These are phyloP conservation scores for Capromys pilorides DNA, from an alignment of 2,797 vertebrate species.

Conservation along the genomic window DNA sequence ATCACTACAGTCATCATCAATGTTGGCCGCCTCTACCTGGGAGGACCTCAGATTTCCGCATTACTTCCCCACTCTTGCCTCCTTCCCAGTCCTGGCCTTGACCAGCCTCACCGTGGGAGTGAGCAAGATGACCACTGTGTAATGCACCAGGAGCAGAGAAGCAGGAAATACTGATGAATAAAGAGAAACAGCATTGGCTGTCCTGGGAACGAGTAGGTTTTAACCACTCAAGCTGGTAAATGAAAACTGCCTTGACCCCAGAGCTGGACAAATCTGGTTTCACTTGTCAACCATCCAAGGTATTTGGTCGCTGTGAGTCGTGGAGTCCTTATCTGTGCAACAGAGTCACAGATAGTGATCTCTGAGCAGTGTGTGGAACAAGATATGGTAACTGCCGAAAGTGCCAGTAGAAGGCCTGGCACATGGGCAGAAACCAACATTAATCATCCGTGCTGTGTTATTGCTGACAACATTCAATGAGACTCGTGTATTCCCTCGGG, in stretches of 20 bases:
- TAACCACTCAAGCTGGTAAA: not conserved
- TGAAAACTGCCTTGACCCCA: not conserved
- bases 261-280: slow-evolving; percentile 4
- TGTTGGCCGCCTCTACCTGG: not conserved
- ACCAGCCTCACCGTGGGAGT: not conserved
- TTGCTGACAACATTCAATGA: not conserved
- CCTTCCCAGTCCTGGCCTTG: not conserved
- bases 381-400: not conserved
- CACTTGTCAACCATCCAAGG: not conserved
- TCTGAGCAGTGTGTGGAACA: not conserved
- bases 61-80: not conserved
- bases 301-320: not conserved
- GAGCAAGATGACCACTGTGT: too few species aligned
- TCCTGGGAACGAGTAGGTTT: not conserved
- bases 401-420: not conserved
- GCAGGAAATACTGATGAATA: not conserved
- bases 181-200: not conserved
- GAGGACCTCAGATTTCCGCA: not conserved
- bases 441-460: not conserved
- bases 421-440: not conserved
- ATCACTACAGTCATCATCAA: not conserved
- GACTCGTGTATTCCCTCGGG: not conserved
- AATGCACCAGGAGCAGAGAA: not conserved
- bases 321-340: not conserved
- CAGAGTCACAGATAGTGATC: not conserved